phyloP scores from a whole-genome alignment of 1,140 invertebrate genomes.

The Conus betulinus region DNA sequence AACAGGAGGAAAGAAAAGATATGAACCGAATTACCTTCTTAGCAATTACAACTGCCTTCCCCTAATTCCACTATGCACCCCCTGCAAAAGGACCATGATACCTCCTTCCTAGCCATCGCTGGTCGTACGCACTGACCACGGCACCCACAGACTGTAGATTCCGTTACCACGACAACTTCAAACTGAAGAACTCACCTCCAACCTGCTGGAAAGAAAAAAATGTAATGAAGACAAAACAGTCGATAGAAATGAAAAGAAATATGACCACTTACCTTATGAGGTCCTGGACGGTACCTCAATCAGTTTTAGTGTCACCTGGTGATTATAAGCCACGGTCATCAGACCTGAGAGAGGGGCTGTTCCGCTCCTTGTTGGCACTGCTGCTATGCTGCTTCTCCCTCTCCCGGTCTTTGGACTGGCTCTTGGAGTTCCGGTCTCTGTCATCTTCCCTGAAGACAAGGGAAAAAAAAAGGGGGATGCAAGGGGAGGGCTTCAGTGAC shows the following conservation, averaged over 20 bases:
- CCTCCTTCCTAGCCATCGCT: constrained; percentile 1
- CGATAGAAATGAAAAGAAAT: background rate
- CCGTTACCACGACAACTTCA: background rate
- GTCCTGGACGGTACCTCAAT: constrained; percentile 37
- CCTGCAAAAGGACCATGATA: constrained; percentile 19
- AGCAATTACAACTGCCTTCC: background rate
- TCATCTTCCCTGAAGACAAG: background rate
- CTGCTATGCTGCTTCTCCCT: constrained; percentile 47
- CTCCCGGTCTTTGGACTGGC: constrained; percentile 54
- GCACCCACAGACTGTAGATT: background rate
- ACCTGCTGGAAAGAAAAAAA: constrained; percentile 29
- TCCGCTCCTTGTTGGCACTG: background rate
- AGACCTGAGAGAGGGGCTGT: background rate
- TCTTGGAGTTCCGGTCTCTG: constrained; percentile 56
- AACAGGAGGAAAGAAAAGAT: too few relatives aligned
- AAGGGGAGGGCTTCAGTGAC: too few relatives aligned
- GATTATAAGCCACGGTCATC: constrained; percentile 14
- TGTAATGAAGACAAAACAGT: background rate
- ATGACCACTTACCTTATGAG: constrained; percentile 31
- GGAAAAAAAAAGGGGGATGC: background rate
- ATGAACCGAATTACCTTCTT: too few relatives aligned
- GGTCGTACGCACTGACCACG: background rate
- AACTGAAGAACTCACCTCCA: constrained; percentile 28
- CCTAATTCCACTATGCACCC: background rate
- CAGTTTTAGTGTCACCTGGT: constrained; percentile 37